Evolutionary conservation across 2,113 vertebrate species (phyloP).

Genomic region (Melanotaenia duboulayi): DNA sequence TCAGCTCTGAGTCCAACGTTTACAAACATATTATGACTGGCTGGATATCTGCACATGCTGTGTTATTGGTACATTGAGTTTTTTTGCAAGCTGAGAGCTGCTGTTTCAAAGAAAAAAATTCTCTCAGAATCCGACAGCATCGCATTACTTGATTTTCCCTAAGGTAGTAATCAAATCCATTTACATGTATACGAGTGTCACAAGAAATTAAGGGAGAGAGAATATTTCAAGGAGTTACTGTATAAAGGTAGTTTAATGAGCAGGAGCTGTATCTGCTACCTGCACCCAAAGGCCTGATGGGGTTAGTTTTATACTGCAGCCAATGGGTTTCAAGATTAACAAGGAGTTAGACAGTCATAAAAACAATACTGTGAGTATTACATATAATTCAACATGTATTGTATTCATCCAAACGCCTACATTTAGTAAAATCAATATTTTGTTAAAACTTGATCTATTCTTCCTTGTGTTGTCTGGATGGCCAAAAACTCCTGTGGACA

Average conservation of each 20-base stretch:
- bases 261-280: neutral
- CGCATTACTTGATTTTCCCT: neutral
- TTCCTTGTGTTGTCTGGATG: conserved; percentile 30
- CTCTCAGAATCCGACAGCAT: neutral
- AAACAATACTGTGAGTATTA: neutral
- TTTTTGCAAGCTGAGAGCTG: neutral
- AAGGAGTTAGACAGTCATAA: neutral
- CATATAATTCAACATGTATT: neutral
- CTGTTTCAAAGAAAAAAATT: neutral
- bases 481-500: conserved; percentile 66
- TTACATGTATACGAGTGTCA: too few species aligned
- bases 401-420: too few species aligned
- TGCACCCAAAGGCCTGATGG: too few species aligned
- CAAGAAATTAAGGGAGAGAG: too few species aligned
- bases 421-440: neutral
- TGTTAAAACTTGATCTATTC: conserved; percentile 8
- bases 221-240: neutral
- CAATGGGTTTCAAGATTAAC: neutral
- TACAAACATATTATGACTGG: neutral
- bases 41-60: neutral
- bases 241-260: neutral
- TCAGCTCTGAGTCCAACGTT: too few species aligned
- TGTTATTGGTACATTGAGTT: neutral
- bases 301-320: too few species aligned
- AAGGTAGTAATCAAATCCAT: neutral